Evolutionary conservation across 2,888 invertebrate species (phyloP), one percentile per base, ranked within the genome.

Genomic region (Polymixis flavicincta): DNA sequence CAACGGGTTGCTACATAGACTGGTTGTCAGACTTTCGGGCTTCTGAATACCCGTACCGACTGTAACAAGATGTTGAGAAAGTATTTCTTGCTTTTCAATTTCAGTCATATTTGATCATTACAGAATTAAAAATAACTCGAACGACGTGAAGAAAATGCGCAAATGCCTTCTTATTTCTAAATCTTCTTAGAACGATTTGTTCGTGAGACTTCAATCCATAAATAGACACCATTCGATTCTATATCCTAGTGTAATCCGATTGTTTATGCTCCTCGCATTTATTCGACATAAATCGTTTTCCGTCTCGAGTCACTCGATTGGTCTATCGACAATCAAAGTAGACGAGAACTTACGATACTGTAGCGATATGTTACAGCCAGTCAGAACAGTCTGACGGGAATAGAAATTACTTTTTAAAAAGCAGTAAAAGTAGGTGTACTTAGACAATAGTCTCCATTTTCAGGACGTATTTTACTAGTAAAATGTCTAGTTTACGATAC

Each of bases 271-370:
- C 7, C 37, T 50, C 68, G 64, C 76, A 70, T 70, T 57, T 60
- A 59, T 66, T 82, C 67, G 64, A 48, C 45, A n/a, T 74, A 57
- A 69, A 79, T 79, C 74, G 55, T 59, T 76, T 69, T 45, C 22
- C n/a, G 11, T 48, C 0, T 69, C 65, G 14, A 59, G 13, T 22
- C 48, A 9, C 25, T 48, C 19, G 14, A 82, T 81, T 70, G 83
- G 83, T 28, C 57, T 2, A 14, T 61, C 6, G 37, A 11, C 73
- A 28, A 64, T 82, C 54, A 71, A 70, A 78, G 13, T 9, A 9
- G 6, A 45, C 74, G 42, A 48, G 63, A 60, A 55, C 48, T 32
- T 60, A 0, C 25, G 50, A 64, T 19, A n/a, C 25, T 42, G 60
- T 66, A 25, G 32, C 22, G 22, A 19, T 66, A 64, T n/a, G 13